A percentile compares a stretch with the other conserved stretches of the same genome.
These are phyloP conservation scores for Dipodomys ordii DNA, from an alignment of 2,113 vertebrate genomes.

Conservation along the genomic window DNA sequence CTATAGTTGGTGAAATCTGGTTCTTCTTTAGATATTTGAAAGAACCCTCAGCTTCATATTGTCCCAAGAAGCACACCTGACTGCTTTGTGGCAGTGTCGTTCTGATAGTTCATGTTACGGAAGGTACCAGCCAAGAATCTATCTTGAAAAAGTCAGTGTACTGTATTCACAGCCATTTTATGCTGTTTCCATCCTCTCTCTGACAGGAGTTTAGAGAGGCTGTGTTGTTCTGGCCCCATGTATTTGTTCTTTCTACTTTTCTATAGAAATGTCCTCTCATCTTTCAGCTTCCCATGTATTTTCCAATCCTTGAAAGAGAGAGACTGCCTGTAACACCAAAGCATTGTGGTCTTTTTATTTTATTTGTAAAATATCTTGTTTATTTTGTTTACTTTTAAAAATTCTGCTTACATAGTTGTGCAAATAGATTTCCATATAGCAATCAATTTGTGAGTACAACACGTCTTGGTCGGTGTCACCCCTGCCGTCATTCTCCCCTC, in stretches of 20 bases:
- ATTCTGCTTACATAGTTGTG: too few species aligned
- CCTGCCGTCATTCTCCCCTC: too few species aligned
- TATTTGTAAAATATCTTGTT: too few species aligned
- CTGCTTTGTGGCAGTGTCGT: background rate
- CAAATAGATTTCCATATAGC: too few species aligned
- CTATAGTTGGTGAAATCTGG: background rate
- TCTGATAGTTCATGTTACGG: background rate
- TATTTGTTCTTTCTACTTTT: background rate
- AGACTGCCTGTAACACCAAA: background rate
- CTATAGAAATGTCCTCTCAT: background rate
- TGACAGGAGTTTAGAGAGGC: background rate
- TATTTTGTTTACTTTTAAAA: too few species aligned
- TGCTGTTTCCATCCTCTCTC: background rate
- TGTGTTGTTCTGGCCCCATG: background rate
- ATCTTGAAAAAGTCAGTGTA: background rate
- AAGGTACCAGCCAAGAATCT: background rate
- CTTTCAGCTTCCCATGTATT: background rate
- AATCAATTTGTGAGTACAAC: too few species aligned
- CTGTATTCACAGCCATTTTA: background rate
- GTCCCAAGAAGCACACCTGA: background rate
- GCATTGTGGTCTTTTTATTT: background rate
- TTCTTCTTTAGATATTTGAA: background rate
- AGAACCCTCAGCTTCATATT: background rate
- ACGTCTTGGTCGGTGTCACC: too few species aligned
- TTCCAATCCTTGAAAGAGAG: background rate